phyloP scores from a whole-genome alignment of 2,888 invertebrate species.

The Steinernema carpocapsae region DNA sequence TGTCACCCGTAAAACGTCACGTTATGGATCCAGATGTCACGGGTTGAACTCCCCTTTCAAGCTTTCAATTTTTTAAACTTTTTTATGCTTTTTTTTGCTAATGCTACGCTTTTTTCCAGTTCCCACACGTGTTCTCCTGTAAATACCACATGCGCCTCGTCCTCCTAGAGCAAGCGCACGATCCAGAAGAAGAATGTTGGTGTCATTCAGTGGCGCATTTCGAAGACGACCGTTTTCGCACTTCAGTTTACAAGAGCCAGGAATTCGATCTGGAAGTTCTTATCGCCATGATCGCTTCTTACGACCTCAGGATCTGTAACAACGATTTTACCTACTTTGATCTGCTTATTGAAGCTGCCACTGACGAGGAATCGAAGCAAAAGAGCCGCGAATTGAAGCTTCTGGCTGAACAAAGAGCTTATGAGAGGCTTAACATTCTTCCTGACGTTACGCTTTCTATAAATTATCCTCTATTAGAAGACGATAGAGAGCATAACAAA shows the following conservation, averaged over 20 bases:
- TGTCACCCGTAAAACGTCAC: too few relatives aligned
- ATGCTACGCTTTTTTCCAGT: neutral
- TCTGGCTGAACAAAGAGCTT: neutral
- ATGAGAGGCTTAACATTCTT: neutral
- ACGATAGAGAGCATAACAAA: neutral
- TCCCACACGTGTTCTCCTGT: neutral
- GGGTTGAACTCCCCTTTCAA: too few relatives aligned
- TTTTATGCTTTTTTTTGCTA: too few relatives aligned
- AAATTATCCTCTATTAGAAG: too few relatives aligned
- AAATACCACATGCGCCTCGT: conserved; percentile 2
- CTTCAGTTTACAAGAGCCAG: neutral
- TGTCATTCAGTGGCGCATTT: neutral
- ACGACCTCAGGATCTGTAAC: neutral
- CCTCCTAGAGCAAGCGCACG: neutral
- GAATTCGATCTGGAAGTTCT: neutral
- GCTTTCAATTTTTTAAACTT: too few relatives aligned
- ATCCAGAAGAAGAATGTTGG: neutral
- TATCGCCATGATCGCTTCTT: conserved; percentile 10
- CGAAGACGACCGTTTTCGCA: conserved; percentile 3
- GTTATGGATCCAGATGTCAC: too few relatives aligned
- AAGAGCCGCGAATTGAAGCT: neutral
- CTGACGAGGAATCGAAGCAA: neutral
- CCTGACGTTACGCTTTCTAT: neutral
- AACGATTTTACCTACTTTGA: neutral
- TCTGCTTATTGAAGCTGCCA: neutral